phyloP scores from a whole-genome alignment of 2,113 vertebrate species.

The Neolamprologus caudopunctatus region DNA sequence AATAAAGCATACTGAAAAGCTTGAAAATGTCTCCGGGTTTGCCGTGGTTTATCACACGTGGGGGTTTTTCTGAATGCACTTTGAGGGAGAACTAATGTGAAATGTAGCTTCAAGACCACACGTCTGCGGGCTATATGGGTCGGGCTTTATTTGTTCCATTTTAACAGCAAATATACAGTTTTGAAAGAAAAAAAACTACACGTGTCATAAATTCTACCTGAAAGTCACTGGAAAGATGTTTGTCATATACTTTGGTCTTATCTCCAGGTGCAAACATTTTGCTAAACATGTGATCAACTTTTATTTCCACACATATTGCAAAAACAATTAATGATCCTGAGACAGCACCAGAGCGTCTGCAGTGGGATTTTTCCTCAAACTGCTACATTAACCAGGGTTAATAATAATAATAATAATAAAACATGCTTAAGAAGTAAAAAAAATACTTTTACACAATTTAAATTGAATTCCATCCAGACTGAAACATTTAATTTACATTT shows the following conservation, averaged over 20 bases:
- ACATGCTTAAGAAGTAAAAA: neutral
- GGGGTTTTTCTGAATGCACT: fast-evolving
- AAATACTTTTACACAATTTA: neutral
- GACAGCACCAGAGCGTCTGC: neutral
- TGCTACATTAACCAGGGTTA: neutral
- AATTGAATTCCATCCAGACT: fast-evolving
- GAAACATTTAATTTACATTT: neutral
- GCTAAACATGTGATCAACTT: neutral
- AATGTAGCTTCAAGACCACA: neutral
- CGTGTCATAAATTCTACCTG: neutral
- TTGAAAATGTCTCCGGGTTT: neutral
- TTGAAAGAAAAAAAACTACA: neutral
- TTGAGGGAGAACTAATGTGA: neutral
- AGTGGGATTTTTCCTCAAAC: neutral
- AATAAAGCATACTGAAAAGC: neutral
- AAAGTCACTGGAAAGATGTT: neutral
- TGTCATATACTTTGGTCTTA: neutral
- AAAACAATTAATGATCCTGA: neutral
- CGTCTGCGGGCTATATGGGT: fast-evolving
- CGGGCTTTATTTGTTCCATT: neutral
- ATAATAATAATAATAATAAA: neutral
- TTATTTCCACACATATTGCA: neutral
- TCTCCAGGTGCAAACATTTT: neutral
- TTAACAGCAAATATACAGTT: neutral
- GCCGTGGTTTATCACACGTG: neutral